Evolutionary conservation across 2,113 vertebrate species (phyloP).

Genomic region (Haemorhous mexicanus): DNA sequence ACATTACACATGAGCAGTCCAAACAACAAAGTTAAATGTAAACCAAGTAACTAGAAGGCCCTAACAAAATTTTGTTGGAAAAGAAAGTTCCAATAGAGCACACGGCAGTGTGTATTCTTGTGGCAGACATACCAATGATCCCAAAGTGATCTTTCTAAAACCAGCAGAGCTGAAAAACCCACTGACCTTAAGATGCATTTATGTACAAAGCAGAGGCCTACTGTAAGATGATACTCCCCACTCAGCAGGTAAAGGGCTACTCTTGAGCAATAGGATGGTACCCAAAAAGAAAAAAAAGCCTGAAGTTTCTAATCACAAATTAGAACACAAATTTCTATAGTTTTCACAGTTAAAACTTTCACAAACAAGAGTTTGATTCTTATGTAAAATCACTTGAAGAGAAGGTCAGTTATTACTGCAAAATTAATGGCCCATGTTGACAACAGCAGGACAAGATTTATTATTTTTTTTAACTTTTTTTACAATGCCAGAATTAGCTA

Average conservation of each 20-base stretch:
- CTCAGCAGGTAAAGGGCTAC: not conserved
- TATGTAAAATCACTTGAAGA: not conserved
- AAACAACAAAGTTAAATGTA: not conserved
- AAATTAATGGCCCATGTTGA: not conserved
- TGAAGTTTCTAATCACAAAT: not conserved
- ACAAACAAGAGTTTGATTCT: not conserved
- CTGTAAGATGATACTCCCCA: not conserved
- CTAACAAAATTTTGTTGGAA: not conserved
- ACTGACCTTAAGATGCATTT: not conserved
- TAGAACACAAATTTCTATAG: not conserved
- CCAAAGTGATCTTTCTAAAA: not conserved
- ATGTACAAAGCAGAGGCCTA: not conserved
- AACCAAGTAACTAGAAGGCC: not conserved
- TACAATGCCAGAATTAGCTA: not conserved
- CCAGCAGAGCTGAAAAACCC: not conserved
- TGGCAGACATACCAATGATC: not conserved
- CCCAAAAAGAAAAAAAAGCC: not conserved
- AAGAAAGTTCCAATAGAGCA: not conserved
- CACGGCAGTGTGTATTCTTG: rapidly evolving
- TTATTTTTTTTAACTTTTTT: not conserved
- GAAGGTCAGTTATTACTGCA: not conserved
- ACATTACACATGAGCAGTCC: not conserved
- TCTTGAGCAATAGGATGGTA: not conserved
- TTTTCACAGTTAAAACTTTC: not conserved
- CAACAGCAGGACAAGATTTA: not conserved